phyloP scores from a whole-genome alignment of 2,113 vertebrate genomes.

The Pangasianodon hypophthalmus region DNA sequence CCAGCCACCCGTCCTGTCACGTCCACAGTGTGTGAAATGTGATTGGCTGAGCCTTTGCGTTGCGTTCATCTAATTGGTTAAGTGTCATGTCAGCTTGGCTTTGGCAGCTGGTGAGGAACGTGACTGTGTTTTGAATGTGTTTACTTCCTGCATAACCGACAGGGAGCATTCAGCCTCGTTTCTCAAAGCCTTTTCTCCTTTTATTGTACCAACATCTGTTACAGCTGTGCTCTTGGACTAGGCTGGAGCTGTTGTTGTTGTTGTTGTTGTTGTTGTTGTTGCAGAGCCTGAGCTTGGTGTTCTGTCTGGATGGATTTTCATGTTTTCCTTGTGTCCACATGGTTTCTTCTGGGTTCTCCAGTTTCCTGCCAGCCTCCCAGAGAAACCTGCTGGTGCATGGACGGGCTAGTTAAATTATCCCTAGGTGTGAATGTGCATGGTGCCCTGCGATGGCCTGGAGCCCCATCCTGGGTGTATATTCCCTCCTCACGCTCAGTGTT shows the following conservation, averaged over 20 bases:
- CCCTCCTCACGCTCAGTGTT: too few relatives aligned
- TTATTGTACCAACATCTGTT: background rate
- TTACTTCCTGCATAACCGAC: background rate
- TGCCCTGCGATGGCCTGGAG: too few relatives aligned
- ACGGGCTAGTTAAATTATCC: too few relatives aligned
- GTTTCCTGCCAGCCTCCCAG: too few relatives aligned
- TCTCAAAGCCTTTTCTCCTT: background rate
- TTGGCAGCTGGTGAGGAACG: constrained; percentile 21
- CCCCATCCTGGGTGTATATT: too few relatives aligned
- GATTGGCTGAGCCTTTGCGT: constrained; percentile 59
- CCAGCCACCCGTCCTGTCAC: constrained; percentile 1
- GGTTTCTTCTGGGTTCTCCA: too few relatives aligned
- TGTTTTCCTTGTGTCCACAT: too few relatives aligned
- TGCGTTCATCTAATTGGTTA: constrained; percentile 39
- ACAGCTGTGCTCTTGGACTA: background rate
- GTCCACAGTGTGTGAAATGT: constrained; percentile 36
- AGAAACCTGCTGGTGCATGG: too few relatives aligned
- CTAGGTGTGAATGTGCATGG: too few relatives aligned
- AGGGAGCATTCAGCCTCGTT: background rate
- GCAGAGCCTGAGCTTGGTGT: too few relatives aligned
- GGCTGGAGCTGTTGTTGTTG: background rate
- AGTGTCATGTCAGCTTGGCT: constrained; percentile 34
- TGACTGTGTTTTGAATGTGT: constrained; percentile 8
- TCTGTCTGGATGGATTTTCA: too few relatives aligned
- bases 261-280: background rate